Conservation (phyloP, 2,113 vertebrate genomes). For the Eptesicus fuscus region DNA sequence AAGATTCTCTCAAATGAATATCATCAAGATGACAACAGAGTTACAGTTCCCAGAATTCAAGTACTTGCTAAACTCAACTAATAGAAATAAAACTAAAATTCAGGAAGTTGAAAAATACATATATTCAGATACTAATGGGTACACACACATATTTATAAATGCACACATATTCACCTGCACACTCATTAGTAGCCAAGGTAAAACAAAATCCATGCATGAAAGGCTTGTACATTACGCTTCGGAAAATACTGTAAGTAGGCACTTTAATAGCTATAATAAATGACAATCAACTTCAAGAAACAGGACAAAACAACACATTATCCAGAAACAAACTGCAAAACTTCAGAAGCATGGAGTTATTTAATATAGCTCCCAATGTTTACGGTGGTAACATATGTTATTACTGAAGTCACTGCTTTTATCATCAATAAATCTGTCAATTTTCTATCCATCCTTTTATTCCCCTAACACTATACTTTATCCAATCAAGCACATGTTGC, state of each 20-base stretch:
- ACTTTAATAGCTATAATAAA: neutral
- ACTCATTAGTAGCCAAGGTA: neutral
- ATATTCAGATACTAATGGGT: neutral
- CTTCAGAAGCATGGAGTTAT: neutral
- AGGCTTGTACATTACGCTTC: neutral
- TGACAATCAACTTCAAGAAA: neutral
- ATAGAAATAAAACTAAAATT: neutral
- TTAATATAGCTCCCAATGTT: neutral
- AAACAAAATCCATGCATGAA: neutral
- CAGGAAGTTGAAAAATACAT: neutral
- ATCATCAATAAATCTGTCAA: neutral
- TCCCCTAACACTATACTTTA: neutral
- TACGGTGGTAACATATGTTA: neutral
- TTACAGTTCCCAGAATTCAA: neutral
- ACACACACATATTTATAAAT: neutral
- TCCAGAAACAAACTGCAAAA: neutral
- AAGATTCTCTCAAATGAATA: slow-evolving; percentile 1
- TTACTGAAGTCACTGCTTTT: neutral
- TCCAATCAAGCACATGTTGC: neutral
- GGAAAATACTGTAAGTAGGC: neutral
- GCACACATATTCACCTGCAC: neutral
- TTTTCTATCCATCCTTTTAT: neutral
- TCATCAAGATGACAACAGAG: neutral
- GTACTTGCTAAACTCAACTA: neutral
- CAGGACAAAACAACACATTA: neutral